Percentiles rank a stretch among this genome's conserved stretches.
These are phyloP conservation scores for Dallia pectoralis DNA, from an alignment of 2,797 vertebrate species.

Conservation along the genomic window DNA sequence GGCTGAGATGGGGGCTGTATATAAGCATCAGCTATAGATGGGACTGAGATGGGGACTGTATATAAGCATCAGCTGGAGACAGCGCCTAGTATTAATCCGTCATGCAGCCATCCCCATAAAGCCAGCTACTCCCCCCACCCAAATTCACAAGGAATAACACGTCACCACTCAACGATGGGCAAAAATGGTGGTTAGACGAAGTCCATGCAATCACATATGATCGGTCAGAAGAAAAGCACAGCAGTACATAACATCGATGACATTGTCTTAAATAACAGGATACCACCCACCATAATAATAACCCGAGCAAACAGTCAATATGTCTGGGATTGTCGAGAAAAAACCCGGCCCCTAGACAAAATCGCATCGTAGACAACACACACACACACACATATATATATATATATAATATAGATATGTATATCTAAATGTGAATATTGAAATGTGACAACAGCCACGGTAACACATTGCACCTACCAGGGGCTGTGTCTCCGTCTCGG, in stretches of 20 bases:
- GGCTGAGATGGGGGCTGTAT: neutral
- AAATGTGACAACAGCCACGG: slow-evolving; percentile 31
- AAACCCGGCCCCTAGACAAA: neutral
- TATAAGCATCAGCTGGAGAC: neutral
- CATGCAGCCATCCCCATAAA: neutral
- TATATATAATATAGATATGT: neutral
- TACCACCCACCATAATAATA: neutral
- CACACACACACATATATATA: no score
- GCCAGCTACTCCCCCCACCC: neutral
- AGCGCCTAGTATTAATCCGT: neutral
- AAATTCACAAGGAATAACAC: slow-evolving; percentile 3
- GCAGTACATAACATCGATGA: neutral
- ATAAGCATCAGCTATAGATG: neutral
- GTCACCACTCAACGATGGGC: neutral
- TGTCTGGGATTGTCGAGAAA: neutral
- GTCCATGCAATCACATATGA: neutral
- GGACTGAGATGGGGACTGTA: neutral
- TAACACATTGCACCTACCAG: slow-evolving; percentile 77
- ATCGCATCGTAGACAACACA: neutral
- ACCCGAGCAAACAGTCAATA: neutral
- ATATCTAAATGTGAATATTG: neutral
- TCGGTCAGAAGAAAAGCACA: neutral
- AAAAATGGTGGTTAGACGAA: neutral
- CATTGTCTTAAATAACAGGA: neutral
- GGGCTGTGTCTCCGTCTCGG: slow-evolving; percentile 91